phyloP scores from a whole-genome alignment of 2,113 vertebrate genomes.

The Odontesthes bonariensis region DNA sequence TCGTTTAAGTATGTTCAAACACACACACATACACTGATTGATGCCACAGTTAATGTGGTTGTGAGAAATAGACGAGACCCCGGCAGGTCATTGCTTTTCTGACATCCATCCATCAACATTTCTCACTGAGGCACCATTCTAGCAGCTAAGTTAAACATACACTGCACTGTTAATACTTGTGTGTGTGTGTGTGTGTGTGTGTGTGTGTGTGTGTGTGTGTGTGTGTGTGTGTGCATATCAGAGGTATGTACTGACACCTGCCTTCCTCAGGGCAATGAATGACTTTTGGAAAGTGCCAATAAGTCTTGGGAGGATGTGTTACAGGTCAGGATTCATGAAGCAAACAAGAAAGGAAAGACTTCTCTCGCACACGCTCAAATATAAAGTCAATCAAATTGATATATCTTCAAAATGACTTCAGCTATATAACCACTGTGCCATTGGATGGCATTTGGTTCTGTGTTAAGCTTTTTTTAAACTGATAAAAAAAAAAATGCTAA shows the following conservation, averaged over 20 bases:
- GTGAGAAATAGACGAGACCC: conserved; percentile 60
- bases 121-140: conserved; percentile 49
- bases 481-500: too few relatives aligned
- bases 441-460: too few relatives aligned
- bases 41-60: conserved; percentile 62
- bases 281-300: conserved; percentile 64
- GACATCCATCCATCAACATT: conserved; percentile 71
- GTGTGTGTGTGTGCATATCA: conserved; percentile 15
- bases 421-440: too few relatives aligned
- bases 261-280: conserved; percentile 47
- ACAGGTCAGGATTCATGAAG: conserved; percentile 27
- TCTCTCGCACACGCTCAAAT: neutral
- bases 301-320: conserved; percentile 14
- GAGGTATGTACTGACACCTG: conserved; percentile 34
- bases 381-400: too few relatives aligned
- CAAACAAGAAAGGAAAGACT: neutral
- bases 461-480: too few relatives aligned
- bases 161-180: conserved; percentile 46
- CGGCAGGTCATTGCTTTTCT: conserved; percentile 58
- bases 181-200: neutral
- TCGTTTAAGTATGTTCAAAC: conserved; percentile 21
- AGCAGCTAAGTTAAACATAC: conserved; percentile 65
- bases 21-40: conserved; percentile 51
- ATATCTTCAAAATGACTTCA: too few relatives aligned
- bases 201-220: neutral